Evolutionary conservation across 2,113 vertebrate species (phyloP).

Genomic region (Ctenomys sociabilis): DNA sequence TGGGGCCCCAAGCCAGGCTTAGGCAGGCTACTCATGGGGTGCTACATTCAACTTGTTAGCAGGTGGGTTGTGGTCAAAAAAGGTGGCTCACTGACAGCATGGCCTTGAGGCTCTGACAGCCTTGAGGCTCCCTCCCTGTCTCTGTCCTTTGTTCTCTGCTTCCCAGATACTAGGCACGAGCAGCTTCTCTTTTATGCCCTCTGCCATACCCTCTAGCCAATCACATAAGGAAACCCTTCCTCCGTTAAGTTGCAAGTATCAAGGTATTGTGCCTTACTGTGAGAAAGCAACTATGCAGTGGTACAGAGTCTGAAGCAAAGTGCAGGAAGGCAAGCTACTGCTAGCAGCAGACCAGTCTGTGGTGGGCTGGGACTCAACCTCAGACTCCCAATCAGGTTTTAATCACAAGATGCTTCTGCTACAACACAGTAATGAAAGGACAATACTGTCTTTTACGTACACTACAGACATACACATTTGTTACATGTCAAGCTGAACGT

Average conservation of each 20-base stretch:
- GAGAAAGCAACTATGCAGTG: neutral
- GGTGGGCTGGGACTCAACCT: neutral
- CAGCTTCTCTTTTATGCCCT: neutral
- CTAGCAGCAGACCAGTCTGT: neutral
- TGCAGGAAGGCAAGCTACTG: neutral
- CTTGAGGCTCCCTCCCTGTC: neutral
- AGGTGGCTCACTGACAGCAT: neutral
- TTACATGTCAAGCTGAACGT: neutral
- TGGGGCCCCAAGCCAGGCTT: neutral
- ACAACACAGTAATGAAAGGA: too few species aligned
- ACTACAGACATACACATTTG: accelerated
- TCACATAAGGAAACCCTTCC: neutral
- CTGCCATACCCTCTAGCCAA: neutral
- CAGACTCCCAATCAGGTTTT: neutral
- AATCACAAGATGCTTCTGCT: neutral
- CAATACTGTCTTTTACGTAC: neutral
- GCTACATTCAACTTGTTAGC: neutral
- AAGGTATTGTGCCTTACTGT: neutral
- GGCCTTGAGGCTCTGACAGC: neutral
- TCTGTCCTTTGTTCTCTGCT: neutral
- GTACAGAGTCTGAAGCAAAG: neutral
- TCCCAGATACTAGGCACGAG: neutral
- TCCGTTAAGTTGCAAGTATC: neutral
- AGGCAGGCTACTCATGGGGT: neutral
- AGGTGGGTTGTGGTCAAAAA: neutral